These are phyloP conservation scores for Muscina levida DNA, from an alignment of 2,888 invertebrate genomes.

Conservation along the genomic window DNA sequence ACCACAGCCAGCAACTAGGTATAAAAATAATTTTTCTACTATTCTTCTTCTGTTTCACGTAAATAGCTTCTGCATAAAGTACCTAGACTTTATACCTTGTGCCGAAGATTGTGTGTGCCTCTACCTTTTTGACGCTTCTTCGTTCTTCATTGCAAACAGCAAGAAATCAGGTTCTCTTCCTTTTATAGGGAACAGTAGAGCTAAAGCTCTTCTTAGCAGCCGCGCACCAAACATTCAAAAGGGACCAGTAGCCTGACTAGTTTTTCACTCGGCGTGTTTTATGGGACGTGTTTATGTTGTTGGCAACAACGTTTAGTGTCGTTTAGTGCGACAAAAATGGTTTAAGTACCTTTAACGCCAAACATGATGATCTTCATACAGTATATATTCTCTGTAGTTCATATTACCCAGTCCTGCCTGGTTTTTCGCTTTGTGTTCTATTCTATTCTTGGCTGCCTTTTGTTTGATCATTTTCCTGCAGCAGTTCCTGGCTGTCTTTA, in stretches of 20 bases:
- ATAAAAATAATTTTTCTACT: conserved; percentile 26
- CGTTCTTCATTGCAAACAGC: conserved; percentile 4
- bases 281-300: conserved; percentile 45
- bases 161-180: conserved; percentile 24
- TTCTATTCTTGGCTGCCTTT: conserved; percentile 24
- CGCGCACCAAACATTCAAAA: too few relatives aligned
- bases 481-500: not conserved
- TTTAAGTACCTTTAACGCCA: conserved; percentile 65
- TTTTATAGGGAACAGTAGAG: not conserved
- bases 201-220: not conserved
- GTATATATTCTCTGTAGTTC: conserved; percentile 9
- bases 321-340: conserved; percentile 67
- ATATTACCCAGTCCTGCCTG: conserved; percentile 11
- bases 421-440: conserved; percentile 5
- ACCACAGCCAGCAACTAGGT: not conserved
- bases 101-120: not conserved
- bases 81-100: conserved; percentile 22
- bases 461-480: not conserved
- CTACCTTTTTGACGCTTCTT: conserved; percentile 14
- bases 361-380: conserved; percentile 56
- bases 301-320: conserved; percentile 62
- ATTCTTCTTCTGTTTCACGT: conserved; percentile 36
- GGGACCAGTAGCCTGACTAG: conserved; percentile 61
- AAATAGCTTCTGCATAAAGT: conserved; percentile 54
- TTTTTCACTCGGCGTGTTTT: conserved; percentile 41